Percentiles rank a stretch among this genome's conserved stretches.
phyloP scores from a whole-genome alignment of 2,797 vertebrate species.

The Zalophus californianus region DNA sequence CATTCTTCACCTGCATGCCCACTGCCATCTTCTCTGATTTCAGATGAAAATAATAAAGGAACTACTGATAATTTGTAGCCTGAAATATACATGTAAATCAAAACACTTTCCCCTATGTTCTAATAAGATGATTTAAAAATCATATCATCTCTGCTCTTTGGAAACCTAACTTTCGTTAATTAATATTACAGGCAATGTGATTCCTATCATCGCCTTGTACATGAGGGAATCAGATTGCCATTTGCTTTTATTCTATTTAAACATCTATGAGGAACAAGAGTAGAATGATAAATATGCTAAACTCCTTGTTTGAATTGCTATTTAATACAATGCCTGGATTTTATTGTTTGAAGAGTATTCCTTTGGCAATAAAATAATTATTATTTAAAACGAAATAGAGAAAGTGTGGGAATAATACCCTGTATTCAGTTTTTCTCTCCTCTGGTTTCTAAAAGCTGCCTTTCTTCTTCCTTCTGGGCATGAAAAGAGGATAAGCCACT shows the following conservation, averaged over 20 bases:
- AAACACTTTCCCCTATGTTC: neutral
- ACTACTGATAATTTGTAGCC: neutral
- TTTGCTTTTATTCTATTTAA: conserved; percentile 69
- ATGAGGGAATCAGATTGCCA: conserved; percentile 45
- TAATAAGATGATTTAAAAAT: conserved; percentile 52
- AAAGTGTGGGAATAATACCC: conserved; percentile 30
- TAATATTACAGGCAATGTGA: conserved; percentile 37
- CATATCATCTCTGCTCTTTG: neutral
- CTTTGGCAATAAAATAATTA: conserved; percentile 74
- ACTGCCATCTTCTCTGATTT: neutral
- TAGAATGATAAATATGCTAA: conserved; percentile 77
- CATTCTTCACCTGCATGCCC: neutral
- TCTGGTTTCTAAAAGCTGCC: neutral
- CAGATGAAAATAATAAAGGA: conserved; percentile 43
- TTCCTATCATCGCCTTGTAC: neutral
- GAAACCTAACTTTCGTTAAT: conserved; percentile 52
- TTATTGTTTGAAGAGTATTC: conserved; percentile 78
- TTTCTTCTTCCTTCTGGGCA: conserved; percentile 58
- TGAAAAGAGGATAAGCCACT: conserved; percentile 63
- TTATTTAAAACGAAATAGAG: conserved; percentile 63
- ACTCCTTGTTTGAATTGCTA: conserved; percentile 78
- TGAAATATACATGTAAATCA: conserved; percentile 38
- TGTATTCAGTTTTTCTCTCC: conserved; percentile 8
- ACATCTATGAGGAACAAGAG: conserved; percentile 73
- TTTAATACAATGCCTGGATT: conserved; percentile 78